Percentiles rank a stretch among this genome's conserved stretches.
phyloP scores from a whole-genome alignment of 2,113 vertebrate genomes.

The Ivindomyrus marchei region DNA sequence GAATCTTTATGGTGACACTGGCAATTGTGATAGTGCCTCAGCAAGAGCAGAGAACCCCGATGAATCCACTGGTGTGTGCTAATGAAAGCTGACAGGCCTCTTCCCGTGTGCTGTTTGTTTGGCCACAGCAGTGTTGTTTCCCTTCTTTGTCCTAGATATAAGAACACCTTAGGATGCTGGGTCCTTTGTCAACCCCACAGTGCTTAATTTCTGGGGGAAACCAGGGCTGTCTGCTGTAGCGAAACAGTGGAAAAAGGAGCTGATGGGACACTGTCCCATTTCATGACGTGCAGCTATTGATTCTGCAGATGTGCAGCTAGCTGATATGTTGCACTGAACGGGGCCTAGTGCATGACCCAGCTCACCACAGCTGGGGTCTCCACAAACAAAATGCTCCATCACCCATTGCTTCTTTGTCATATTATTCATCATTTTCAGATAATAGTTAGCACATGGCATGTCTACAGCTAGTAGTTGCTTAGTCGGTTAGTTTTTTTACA shows the following conservation, averaged over 20 bases:
- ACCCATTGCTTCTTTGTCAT: constrained; percentile 22
- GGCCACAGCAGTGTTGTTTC: neutral
- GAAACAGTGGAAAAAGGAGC: neutral
- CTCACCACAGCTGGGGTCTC: neutral
- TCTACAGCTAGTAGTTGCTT: constrained; percentile 34
- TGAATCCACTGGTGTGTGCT: constrained; percentile 20
- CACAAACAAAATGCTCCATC: constrained; percentile 11
- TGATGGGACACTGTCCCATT: neutral
- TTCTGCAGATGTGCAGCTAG: neutral
- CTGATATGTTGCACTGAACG: neutral
- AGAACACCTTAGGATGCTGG: constrained; percentile 11
- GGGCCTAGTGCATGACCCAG: neutral
- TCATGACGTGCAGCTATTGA: neutral
- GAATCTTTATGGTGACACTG: constrained; percentile 12
- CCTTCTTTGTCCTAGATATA: neutral
- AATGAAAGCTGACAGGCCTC: constrained; percentile 31
- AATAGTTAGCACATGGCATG: constrained; percentile 29
- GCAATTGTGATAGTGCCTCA: neutral
- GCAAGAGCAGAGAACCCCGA: constrained; percentile 3
- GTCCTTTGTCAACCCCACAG: neutral
- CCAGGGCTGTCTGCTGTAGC: neutral
- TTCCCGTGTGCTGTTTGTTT: constrained; percentile 27
- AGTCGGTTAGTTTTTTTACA: constrained; percentile 49
- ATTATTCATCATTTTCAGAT: constrained; percentile 41
- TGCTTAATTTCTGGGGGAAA: constrained; percentile 1